phyloP scores from a whole-genome alignment of 2,888 invertebrate species.

The Tuta absoluta region DNA sequence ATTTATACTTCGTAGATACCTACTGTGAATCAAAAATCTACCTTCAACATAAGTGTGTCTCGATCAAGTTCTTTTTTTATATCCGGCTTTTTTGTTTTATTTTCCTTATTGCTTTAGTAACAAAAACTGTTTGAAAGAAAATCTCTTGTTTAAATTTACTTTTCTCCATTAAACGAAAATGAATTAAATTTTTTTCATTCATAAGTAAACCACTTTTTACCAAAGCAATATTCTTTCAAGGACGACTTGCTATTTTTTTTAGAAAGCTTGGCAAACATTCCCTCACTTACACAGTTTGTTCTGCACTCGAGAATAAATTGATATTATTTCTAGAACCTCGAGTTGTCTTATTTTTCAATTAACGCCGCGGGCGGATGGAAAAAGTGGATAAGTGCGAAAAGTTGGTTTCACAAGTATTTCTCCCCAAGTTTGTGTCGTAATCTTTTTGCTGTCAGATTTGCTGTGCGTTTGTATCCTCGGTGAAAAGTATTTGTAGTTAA shows the following conservation, averaged over 20 bases:
- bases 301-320: slow-evolving; percentile 24
- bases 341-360: slow-evolving; percentile 55
- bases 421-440: slow-evolving; percentile 3
- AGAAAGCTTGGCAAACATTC: slow-evolving; percentile 6
- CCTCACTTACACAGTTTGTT: slow-evolving; percentile 7
- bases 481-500: not conserved
- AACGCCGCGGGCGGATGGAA: slow-evolving; percentile 46
- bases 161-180: not conserved
- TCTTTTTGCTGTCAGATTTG: slow-evolving; percentile 11
- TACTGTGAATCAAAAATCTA: no score
- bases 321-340: slow-evolving; percentile 29
- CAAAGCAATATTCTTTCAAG: not conserved
- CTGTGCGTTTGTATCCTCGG: not conserved
- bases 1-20: no score
- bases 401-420: slow-evolving; percentile 9
- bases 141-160: not conserved
- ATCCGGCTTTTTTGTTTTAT: no score
- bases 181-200: not conserved
- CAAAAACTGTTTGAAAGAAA: no score
- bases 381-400: slow-evolving; percentile 15
- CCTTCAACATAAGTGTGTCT: no score
- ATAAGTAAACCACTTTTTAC: not conserved
- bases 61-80: no score
- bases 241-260: slow-evolving; percentile 11
- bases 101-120: no score